These are phyloP conservation scores for Masnerella sp. DNA, from an alignment of 2,888 invertebrate genomes.

Conservation along the genomic window DNA sequence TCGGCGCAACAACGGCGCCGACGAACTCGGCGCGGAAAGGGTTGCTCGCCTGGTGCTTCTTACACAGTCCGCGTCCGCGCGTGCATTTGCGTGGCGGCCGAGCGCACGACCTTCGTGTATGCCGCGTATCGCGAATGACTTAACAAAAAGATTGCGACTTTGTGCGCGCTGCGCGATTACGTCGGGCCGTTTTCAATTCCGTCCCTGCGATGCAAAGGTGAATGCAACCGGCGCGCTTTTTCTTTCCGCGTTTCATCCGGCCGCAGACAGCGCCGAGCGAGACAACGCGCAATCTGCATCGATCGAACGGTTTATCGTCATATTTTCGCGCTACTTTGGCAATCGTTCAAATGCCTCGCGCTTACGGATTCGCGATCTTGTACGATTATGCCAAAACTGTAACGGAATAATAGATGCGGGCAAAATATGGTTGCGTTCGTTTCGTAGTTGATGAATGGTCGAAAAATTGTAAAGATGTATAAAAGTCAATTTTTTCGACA, in stretches of 20 bases:
- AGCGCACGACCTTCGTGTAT: constrained; percentile 29
- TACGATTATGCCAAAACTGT: background rate
- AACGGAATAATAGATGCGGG: too few relatives aligned
- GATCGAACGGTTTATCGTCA: constrained; percentile 41
- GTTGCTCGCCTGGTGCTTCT: constrained; percentile 71
- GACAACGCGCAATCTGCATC: constrained; percentile 30
- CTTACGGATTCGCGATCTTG: background rate
- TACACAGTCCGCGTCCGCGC: constrained; percentile 69
- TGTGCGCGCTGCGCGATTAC: constrained; percentile 50
- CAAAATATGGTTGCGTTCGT: too few relatives aligned
- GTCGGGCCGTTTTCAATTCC: constrained; percentile 49
- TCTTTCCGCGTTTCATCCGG: background rate
- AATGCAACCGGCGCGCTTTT: constrained; percentile 35
- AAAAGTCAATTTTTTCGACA: too few relatives aligned
- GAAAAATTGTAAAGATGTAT: too few relatives aligned
- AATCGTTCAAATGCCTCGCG: constrained; percentile 22
- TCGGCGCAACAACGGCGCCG: constrained; percentile 6
- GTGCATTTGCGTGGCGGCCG: constrained; percentile 47
- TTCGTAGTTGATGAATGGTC: too few relatives aligned
- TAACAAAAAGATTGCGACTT: constrained; percentile 59
- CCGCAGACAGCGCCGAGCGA: constrained; percentile 14
- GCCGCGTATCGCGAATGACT: constrained; percentile 48
- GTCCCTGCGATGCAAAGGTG: constrained; percentile 40
- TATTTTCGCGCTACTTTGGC: constrained; percentile 24
- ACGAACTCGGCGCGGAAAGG: constrained; percentile 56